Conservation (phyloP, 2,888 invertebrate genomes). For the Elegia similella region DNA sequence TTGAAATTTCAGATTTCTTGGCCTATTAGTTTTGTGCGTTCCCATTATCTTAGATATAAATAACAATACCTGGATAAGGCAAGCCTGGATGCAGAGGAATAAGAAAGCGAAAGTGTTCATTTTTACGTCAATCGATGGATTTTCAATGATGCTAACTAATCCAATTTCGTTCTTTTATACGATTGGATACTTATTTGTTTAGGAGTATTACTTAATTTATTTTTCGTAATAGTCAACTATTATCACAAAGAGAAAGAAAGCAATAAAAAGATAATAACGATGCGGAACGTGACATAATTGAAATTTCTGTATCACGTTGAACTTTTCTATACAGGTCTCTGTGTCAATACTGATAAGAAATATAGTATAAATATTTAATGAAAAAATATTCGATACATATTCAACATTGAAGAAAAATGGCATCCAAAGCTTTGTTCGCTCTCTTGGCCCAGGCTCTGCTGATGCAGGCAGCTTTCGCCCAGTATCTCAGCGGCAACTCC, state of each 20-base stretch:
- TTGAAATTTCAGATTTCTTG: too few relatives aligned
- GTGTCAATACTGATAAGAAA: neutral
- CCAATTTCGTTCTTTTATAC: neutral
- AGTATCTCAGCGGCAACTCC: slow-evolving; percentile 28
- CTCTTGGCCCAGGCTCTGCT: slow-evolving; percentile 9
- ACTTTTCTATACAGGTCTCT: neutral
- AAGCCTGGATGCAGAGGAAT: slow-evolving; percentile 38
- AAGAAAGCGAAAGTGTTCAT: slow-evolving; percentile 39
- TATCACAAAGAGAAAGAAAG: neutral
- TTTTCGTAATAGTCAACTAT: too few relatives aligned
- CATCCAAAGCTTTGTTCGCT: slow-evolving; percentile 11
- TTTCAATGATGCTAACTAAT: neutral
- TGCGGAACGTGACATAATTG: neutral
- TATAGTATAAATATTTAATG: neutral
- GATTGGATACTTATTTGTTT: neutral
- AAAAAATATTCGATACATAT: neutral
- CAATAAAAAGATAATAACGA: neutral
- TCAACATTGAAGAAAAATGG: slow-evolving; percentile 11
- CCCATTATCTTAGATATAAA: slow-evolving; percentile 21
- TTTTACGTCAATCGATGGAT: slow-evolving; percentile 13
- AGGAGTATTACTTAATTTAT: too few relatives aligned
- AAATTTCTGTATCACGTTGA: neutral
- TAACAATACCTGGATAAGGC: slow-evolving; percentile 38
- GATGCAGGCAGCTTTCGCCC: slow-evolving; percentile 25
- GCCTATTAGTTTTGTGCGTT: too few relatives aligned